These are phyloP conservation scores for Drosophila fungiperda DNA, from an alignment of 2,888 invertebrate genomes.

Conservation along the genomic window DNA sequence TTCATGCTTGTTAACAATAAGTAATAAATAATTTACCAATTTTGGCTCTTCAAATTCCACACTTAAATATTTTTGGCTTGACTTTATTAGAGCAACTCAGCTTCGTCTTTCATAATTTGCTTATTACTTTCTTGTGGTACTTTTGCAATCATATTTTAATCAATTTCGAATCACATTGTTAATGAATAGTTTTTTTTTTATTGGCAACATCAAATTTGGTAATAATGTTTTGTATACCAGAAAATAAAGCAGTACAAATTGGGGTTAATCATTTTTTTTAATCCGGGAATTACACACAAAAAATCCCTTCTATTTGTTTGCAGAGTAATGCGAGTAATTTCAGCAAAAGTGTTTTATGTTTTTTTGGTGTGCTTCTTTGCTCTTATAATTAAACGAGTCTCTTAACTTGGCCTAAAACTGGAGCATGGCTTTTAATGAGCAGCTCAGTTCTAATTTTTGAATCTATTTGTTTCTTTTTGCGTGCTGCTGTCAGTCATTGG, in stretches of 20 bases:
- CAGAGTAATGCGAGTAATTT: conserved; percentile 4
- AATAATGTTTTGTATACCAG: conserved; percentile 16
- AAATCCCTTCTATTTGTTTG: conserved; percentile 12
- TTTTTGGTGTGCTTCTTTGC: conserved; percentile 11
- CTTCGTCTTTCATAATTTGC: conserved; percentile 9
- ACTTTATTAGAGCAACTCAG: conserved; percentile 17
- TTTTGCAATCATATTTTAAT: conserved; percentile 45
- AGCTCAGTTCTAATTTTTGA: conserved; percentile 20
- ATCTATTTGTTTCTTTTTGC: not conserved
- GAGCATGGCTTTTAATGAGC: conserved; percentile 68
- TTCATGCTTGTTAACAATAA: not conserved
- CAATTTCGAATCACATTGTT: conserved; percentile 44
- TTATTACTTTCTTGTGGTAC: conserved; percentile 15
- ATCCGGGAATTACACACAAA: not conserved
- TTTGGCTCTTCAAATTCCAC: not conserved
- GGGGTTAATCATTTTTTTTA: conserved; percentile 38
- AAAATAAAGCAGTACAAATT: conserved; percentile 38
- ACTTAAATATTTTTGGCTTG: not conserved
- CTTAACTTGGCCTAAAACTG: conserved; percentile 34
- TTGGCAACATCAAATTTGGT: conserved; percentile 27
- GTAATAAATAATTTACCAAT: not conserved
- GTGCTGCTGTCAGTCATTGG: conserved; percentile 51
- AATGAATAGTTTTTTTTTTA: conserved; percentile 22
- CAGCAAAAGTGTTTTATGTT: conserved; percentile 13
- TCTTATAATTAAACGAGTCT: conserved; percentile 28